Conservation (phyloP, 1,140 invertebrate genomes). For the Magallana ariakensis region DNA sequence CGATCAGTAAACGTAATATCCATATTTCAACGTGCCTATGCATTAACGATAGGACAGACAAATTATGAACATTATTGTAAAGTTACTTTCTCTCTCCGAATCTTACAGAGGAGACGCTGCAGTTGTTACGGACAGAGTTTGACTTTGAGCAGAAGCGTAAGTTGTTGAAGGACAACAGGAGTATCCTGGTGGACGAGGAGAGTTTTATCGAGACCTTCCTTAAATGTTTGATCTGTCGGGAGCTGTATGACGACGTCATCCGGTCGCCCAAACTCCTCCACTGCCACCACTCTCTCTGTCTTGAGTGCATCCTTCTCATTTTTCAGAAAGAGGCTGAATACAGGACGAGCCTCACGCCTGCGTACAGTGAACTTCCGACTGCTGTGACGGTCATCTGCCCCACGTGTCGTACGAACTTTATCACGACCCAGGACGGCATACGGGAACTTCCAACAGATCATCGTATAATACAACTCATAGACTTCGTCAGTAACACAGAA, state of each 20-base stretch:
- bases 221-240: slow-evolving; percentile 66
- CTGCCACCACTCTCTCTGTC: slow-evolving; percentile 76
- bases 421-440: slow-evolving; percentile 65
- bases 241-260: slow-evolving; percentile 48
- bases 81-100: neutral
- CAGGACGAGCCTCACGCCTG: slow-evolving; percentile 57
- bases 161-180: slow-evolving; percentile 34
- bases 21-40: neutral
- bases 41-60: neutral
- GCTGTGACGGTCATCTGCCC: slow-evolving; percentile 70
- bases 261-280: slow-evolving; percentile 71
- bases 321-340: slow-evolving; percentile 64
- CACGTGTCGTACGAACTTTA: slow-evolving; percentile 63
- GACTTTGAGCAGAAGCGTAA: neutral
- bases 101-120: slow-evolving; percentile 31
- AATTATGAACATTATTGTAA: neutral
- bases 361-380: slow-evolving; percentile 54
- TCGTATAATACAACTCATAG: slow-evolving; percentile 69
- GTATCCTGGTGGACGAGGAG: slow-evolving; percentile 69
- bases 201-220: slow-evolving; percentile 68
- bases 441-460: slow-evolving; percentile 69
- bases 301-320: slow-evolving; percentile 81
- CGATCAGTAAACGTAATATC: no score
- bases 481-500: slow-evolving; percentile 69
- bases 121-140: slow-evolving; percentile 35